Percentiles rank a stretch among this genome's conserved stretches.
Evolutionary conservation across 2,113 vertebrate genomes (phyloP).

Genomic region (Bubo bubo): DNA sequence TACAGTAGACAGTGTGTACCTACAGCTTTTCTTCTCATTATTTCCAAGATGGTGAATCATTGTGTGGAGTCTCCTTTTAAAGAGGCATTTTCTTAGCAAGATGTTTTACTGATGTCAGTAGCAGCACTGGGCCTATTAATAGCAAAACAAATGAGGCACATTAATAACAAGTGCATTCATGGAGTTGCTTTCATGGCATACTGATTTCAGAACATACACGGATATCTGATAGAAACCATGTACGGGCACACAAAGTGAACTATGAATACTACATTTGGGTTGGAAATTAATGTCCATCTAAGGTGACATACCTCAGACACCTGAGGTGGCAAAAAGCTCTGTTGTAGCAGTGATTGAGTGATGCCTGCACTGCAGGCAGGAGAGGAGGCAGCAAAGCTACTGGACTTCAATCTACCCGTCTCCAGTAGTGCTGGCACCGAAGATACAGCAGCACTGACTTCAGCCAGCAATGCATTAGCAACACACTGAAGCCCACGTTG

Average conservation of each 20-base stretch:
- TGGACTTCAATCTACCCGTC: neutral
- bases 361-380: neutral
- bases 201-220: neutral
- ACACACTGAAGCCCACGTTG: neutral
- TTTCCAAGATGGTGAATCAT: neutral
- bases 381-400: neutral
- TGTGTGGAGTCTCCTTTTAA: neutral
- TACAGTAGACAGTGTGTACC: rapidly evolving
- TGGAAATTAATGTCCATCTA: neutral
- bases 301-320: neutral
- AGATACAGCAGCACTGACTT: neutral
- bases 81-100: neutral
- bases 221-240: neutral
- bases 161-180: neutral
- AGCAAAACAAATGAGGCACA: neutral
- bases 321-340: neutral
- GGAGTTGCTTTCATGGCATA: neutral
- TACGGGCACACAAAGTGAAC: neutral
- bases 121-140: neutral
- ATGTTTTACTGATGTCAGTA: neutral
- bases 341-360: neutral
- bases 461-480: neutral
- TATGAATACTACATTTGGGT: rapidly evolving
- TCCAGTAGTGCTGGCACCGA: rapidly evolving
- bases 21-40: neutral